Evolutionary conservation across 2,113 vertebrate genomes (phyloP).

Genomic region (Entosphenus tridentatus): DNA sequence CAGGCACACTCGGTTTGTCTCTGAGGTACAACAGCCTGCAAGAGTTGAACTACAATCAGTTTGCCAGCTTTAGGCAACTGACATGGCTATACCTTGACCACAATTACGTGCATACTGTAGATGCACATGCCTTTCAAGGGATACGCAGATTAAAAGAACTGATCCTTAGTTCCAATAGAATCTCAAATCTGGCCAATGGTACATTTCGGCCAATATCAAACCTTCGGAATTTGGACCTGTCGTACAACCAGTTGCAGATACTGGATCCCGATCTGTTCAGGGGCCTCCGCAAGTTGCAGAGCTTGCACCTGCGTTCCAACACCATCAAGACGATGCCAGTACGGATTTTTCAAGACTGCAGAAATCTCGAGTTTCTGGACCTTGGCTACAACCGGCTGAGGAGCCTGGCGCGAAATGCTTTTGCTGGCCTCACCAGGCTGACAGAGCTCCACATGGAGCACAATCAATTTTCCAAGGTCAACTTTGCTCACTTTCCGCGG

Average conservation of each 20-base stretch:
- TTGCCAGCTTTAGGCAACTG: slow-evolving; percentile 68
- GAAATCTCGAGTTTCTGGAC: slow-evolving; percentile 84
- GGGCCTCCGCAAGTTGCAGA: slow-evolving; percentile 67
- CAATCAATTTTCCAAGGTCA: slow-evolving; percentile 93
- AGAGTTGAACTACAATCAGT: slow-evolving; percentile 60
- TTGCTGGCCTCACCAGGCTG: slow-evolving; percentile 69
- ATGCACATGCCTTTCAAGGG: slow-evolving; percentile 68
- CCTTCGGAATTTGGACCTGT: slow-evolving; percentile 77
- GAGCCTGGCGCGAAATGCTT: slow-evolving; percentile 70
- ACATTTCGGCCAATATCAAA: slow-evolving; percentile 77
- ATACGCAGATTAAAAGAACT: slow-evolving; percentile 79
- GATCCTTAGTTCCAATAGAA: slow-evolving; percentile 90
- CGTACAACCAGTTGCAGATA: slow-evolving; percentile 76
- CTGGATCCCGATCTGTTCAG: slow-evolving; percentile 61
- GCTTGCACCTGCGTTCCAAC: slow-evolving; percentile 76
- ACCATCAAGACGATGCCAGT: slow-evolving; percentile 65
- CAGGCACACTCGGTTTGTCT: slow-evolving; percentile 70
- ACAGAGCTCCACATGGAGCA: slow-evolving; percentile 87
- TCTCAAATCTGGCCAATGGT: slow-evolving; percentile 56
- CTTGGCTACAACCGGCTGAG: slow-evolving; percentile 82
- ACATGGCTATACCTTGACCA: slow-evolving; percentile 97
- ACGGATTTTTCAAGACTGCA: slow-evolving; percentile 75
- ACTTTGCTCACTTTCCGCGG: slow-evolving; percentile 75
- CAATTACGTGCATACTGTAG: slow-evolving; percentile 67
- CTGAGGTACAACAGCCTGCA: slow-evolving; percentile 89